Evolutionary conservation across 2,113 vertebrate species (phyloP).

Genomic region (Ariopsis seemanni): DNA sequence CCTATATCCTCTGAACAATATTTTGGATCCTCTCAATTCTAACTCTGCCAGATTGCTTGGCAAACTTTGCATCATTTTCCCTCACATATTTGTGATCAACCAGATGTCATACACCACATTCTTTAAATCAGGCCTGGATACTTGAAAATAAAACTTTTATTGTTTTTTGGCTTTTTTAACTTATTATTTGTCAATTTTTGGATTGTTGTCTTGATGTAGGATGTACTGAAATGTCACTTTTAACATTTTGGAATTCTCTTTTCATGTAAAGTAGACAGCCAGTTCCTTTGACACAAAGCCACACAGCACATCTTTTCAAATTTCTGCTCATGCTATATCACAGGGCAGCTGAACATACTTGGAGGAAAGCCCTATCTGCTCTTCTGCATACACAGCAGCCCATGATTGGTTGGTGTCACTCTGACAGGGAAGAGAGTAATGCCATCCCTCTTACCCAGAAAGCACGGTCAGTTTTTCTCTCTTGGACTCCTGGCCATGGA

Average conservation of each 20-base stretch:
- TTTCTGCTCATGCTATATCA: not conserved
- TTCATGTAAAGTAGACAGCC: not conserved
- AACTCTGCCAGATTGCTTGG: not conserved
- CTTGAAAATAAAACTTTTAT: not conserved
- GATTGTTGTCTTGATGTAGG: not conserved
- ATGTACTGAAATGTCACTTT: not conserved
- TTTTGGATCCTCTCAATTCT: not conserved
- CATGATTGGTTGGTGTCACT: not conserved
- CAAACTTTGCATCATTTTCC: not conserved
- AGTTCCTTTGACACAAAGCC: not conserved
- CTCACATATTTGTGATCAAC: not conserved
- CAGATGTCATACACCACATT: not conserved
- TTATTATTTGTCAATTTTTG: not conserved
- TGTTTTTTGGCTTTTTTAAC: not conserved
- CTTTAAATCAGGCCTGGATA: not conserved
- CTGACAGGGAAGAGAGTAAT: not conserved
- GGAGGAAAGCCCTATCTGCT: not conserved
- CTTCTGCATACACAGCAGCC: not conserved
- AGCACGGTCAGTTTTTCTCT: not conserved
- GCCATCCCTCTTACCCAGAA: not conserved
- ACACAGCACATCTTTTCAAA: not conserved
- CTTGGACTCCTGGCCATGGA: not conserved
- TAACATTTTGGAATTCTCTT: not conserved
- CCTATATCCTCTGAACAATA: not conserved
- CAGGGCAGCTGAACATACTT: not conserved